These are phyloP conservation scores for Ranitomeya imitator DNA, from an alignment of 2,113 vertebrate genomes.

Conservation along the genomic window DNA sequence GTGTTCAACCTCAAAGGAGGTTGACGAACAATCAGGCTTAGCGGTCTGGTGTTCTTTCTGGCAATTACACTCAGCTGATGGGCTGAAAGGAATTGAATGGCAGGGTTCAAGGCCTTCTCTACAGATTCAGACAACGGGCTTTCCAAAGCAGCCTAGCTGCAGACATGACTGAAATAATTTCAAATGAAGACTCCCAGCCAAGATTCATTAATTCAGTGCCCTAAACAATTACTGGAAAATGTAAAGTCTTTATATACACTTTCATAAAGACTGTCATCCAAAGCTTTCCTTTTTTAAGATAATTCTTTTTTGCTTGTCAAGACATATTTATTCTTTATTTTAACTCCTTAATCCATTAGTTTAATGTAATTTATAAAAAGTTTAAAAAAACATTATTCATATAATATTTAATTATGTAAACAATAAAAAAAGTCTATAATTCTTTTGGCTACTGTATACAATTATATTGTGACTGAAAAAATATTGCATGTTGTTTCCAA, in stretches of 20 bases:
- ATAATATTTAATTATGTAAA: not conserved
- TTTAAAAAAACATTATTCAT: not conserved
- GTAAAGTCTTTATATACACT: conserved; percentile 85
- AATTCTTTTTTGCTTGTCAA: conserved; percentile 73
- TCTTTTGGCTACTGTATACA: too few relatives aligned
- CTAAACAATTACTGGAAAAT: conserved; percentile 83
- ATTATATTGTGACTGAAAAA: too few relatives aligned
- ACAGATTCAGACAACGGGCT: conserved; percentile 96
- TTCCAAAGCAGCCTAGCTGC: conserved; percentile 81
- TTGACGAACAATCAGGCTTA: conserved; percentile 96
- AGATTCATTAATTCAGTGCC: conserved; percentile 85
- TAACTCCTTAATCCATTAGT: not conserved
- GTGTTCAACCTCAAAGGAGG: conserved; percentile 99
- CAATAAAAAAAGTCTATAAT: too few relatives aligned
- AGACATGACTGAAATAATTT: conserved; percentile 92
- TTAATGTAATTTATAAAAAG: not conserved
- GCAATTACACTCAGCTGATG: conserved; percentile 99
- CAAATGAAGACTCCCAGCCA: conserved; percentile 88
- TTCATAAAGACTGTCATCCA: conserved; percentile 79
- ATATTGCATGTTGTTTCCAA: too few relatives aligned
- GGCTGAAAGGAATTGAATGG: conserved; percentile 98
- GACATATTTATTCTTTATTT: conserved; percentile 24
- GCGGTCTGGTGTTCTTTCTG: conserved; percentile 97
- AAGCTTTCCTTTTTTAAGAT: conserved; percentile 73
- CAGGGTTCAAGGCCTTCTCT: conserved; percentile 98